Evolutionary conservation across 2,888 invertebrate genomes (phyloP).

Genomic region (Proisotoma minuta): DNA sequence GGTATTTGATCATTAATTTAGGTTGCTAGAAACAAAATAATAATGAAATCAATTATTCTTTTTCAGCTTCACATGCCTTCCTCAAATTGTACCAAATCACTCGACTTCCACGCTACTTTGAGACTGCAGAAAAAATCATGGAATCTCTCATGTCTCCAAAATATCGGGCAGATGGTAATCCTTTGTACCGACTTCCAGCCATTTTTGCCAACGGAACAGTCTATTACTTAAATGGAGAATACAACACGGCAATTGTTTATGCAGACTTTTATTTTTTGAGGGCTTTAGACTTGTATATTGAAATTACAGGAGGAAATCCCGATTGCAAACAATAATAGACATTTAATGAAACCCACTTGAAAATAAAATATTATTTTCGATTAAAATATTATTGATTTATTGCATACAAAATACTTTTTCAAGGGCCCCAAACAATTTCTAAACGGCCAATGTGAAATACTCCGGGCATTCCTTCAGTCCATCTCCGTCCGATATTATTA

Average conservation of each 20-base stretch:
- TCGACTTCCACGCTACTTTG: conserved; percentile 26
- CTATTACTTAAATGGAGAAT: conserved; percentile 28
- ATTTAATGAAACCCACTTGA: no score
- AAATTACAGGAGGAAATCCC: conserved; percentile 16
- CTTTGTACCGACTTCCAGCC: conserved; percentile 34
- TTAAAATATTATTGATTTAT: no score
- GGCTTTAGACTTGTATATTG: conserved; percentile 31
- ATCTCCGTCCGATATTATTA: neutral
- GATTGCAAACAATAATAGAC: no score
- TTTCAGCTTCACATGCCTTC: conserved; percentile 34
- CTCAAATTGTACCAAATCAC: conserved; percentile 31
- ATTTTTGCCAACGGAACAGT: conserved; percentile 44
- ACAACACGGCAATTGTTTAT: conserved; percentile 41
- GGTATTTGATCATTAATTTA: no score
- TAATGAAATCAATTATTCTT: no score
- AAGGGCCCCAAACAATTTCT: no score
- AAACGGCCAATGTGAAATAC: no score
- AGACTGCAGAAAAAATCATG: conserved; percentile 32
- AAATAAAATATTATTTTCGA: no score
- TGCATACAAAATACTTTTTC: no score
- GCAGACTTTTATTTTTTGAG: conserved; percentile 42
- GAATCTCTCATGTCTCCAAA: conserved; percentile 29
- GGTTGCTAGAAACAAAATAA: no score
- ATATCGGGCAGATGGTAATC: conserved; percentile 35
- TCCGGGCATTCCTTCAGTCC: neutral